Evolutionary conservation across 2,113 vertebrate species (phyloP).

Genomic region (Hipposideros armiger): DNA sequence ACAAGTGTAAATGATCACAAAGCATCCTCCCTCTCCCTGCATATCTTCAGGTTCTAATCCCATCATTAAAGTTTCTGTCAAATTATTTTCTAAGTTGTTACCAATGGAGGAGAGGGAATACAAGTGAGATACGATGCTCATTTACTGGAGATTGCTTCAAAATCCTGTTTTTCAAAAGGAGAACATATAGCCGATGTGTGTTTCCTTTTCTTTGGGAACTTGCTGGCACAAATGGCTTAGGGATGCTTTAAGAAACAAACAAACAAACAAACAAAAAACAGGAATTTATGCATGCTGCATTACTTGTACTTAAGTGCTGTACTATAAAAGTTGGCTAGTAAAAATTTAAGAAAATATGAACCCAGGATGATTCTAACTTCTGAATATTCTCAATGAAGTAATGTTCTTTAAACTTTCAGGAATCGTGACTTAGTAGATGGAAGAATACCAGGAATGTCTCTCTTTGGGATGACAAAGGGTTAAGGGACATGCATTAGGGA

Average conservation of each 20-base stretch:
- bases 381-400: slow-evolving; percentile 23
- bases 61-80: slow-evolving; percentile 42
- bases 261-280: background rate
- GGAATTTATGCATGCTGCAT: background rate
- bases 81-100: slow-evolving; percentile 59
- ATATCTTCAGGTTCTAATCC: background rate
- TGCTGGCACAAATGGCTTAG: background rate
- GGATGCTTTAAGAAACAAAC: background rate
- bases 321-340: background rate
- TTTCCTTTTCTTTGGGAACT: slow-evolving; percentile 30
- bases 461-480: background rate
- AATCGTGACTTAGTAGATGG: background rate
- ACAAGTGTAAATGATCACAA: slow-evolving; percentile 20
- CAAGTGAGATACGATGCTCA: slow-evolving; percentile 9
- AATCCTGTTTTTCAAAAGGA: background rate
- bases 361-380: background rate
- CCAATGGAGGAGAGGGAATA: background rate
- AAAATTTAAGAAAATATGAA: slow-evolving; percentile 54
- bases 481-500: background rate
- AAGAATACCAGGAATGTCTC: background rate
- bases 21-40: background rate
- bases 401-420: slow-evolving; percentile 7
- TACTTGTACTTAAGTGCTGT: background rate
- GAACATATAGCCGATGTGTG: background rate
- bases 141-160: slow-evolving; percentile 33